Percentiles rank a stretch among this genome's conserved stretches.
These are phyloP conservation scores for Chascanopsetta lugubris DNA, from an alignment of 2,113 vertebrate species.

Conservation along the genomic window DNA sequence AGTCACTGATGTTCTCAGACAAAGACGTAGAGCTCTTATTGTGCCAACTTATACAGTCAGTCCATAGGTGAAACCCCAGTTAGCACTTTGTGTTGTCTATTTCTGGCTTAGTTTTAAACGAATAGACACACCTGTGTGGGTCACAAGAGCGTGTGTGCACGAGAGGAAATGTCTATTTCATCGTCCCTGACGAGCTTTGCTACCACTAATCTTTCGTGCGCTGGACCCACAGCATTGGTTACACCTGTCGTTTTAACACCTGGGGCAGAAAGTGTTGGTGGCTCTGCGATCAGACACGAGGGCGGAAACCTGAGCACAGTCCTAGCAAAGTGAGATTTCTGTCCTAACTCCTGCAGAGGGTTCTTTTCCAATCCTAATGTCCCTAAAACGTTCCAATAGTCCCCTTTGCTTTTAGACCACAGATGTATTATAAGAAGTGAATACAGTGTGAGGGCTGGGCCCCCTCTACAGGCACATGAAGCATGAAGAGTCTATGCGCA, in stretches of 20 bases:
- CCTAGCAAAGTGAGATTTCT: neutral
- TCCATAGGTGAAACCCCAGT: slow-evolving; percentile 9
- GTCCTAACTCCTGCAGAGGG: neutral
- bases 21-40: slow-evolving; percentile 16
- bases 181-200: neutral
- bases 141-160: neutral
- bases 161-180: neutral
- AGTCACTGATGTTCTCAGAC: slow-evolving; percentile 18
- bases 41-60: slow-evolving; percentile 41
- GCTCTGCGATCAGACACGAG: neutral
- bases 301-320: neutral
- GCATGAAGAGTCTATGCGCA: no score
- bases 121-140: slow-evolving; percentile 1
- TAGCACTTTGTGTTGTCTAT: slow-evolving; percentile 16
- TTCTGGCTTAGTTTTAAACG: slow-evolving; percentile 10
- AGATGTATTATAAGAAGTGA: neutral
- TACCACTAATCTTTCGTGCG: neutral
- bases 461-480: no score
- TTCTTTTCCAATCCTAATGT: neutral
- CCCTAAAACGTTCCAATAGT: neutral
- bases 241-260: neutral
- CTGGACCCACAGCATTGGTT: neutral
- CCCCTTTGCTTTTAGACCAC: neutral
- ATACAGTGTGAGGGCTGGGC: no score
- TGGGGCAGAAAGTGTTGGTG: neutral